phyloP scores from a whole-genome alignment of 64 coral and sea anemone genomes.

The Acropora tenuis region DNA sequence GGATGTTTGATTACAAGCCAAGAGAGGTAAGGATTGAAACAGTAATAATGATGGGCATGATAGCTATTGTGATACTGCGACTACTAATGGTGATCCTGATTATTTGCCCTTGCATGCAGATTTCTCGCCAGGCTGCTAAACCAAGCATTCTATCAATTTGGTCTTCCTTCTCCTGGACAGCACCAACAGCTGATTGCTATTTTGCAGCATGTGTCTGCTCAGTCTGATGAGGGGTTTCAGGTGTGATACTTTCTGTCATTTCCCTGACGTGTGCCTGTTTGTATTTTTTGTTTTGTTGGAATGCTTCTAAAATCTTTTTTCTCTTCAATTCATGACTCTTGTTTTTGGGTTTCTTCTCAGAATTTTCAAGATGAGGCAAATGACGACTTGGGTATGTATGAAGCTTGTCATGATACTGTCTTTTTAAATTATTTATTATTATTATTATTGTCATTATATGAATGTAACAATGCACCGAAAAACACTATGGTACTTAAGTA shows the following conservation, averaged over 20 bases:
- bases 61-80: too few relatives aligned
- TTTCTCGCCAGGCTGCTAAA: neutral
- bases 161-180: conserved; percentile 14
- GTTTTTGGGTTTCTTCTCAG: neutral
- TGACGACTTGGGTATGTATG: conserved; percentile 18
- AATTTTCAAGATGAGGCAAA: neutral
- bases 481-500: too few relatives aligned
- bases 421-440: too few relatives aligned
- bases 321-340: neutral
- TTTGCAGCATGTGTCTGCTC: conserved; percentile 14
- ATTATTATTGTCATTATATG: too few relatives aligned
- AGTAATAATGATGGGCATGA: too few relatives aligned
- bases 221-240: neutral
- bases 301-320: neutral
- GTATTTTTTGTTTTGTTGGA: too few relatives aligned
- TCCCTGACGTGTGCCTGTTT: neutral
- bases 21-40: conserved; percentile 58
- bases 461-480: too few relatives aligned
- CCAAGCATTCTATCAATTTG: conserved; percentile 11
- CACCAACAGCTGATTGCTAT: conserved; percentile 22
- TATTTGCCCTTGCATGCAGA: neutral
- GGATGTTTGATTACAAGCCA: conserved; percentile 40
- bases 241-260: neutral
- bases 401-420: too few relatives aligned
- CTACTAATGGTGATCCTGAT: too few relatives aligned